These are phyloP conservation scores for Acrocephalus kingi DNA, from an alignment of 2,113 vertebrate species.

Conservation along the genomic window DNA sequence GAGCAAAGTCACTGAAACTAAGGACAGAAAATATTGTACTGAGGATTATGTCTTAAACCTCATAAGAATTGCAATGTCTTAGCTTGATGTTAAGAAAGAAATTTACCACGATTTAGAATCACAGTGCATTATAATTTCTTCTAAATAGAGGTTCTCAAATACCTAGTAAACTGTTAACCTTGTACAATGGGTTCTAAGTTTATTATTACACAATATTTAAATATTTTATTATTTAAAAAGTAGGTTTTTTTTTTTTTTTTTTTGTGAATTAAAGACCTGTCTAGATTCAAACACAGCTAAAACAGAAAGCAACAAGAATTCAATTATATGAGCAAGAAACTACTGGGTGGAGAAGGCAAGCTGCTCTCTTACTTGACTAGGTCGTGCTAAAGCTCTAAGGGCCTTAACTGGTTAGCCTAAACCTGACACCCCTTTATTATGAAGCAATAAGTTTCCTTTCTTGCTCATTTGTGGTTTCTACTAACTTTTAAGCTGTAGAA, in stretches of 20 bases:
- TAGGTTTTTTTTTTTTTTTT: not conserved
- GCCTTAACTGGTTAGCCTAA: not conserved
- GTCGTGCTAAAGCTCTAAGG: accelerated
- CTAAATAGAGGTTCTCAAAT: not conserved
- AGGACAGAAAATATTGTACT: not conserved
- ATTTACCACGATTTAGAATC: not conserved
- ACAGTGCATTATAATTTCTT: not conserved
- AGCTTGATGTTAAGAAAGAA: not conserved
- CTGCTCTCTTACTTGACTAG: not conserved
- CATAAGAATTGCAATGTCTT: not conserved
- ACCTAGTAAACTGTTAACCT: not conserved
- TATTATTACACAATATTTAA: not conserved
- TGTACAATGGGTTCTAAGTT: not conserved
- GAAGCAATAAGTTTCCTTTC: not conserved
- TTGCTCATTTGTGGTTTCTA: not conserved
- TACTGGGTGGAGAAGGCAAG: not conserved
- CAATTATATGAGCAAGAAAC: not conserved
- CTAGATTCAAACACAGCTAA: not conserved
- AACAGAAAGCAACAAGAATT: not conserved
- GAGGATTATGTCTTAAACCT: not conserved
- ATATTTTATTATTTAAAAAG: not conserved
- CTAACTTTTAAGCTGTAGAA: not conserved
- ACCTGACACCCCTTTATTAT: not conserved
- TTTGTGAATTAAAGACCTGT: not conserved
- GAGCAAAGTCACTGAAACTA: not conserved